Base-by-base conservation (phyloP, 2,113 vertebrate genomes). In the Notarius quadriscutis region DNA sequence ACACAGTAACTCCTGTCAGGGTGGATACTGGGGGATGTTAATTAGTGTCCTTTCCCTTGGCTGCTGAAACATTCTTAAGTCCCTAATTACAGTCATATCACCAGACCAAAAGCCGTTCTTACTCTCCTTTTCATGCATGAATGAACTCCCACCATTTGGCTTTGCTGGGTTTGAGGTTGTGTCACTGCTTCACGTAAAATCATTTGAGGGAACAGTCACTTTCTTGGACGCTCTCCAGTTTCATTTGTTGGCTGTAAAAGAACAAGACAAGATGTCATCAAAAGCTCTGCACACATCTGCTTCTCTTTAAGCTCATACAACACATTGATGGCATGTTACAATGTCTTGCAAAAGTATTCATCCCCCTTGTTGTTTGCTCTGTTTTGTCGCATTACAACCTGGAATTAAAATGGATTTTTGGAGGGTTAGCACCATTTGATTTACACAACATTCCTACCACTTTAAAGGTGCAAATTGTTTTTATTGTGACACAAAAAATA, bases 211-310 rank as follows among this genome's bases (percentile, higher is more conserved):
- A 65, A 91, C 78, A 0, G 53, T 48, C 48, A 83, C 86, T 81
- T 95, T 92, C 71, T 93, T 94, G 51, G 89, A 93, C 6, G 90
- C 81, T 88, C 90, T 93, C 84, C 86, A 91, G 87, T 92, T 95
- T 78, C 95, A 30, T 92, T 91, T 48, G 85, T 91, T 79, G 89
- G 94, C 92, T 92, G 92, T 74, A 53, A 86, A 92, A 89, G 75
- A 58, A 30, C 48, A 88, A 57, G 88, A 41, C 41, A 58, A 34
- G 88, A 74, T 62, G 72, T 69, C n/a, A 69, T 81, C 5, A 22
- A 53, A 77, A 53, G 22, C 27, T 65, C n/a, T 50, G 57, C 57
- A 83, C 51, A n/a, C 27, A 57, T 34, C 30, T 57, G n/a, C 41
- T 81, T 58, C 48, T 60, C 60, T 65, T 3, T n/a, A 7, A 74